Evolutionary conservation across 2,797 vertebrate genomes (phyloP).

Genomic region (Parauchenoglanis ngamensis): DNA sequence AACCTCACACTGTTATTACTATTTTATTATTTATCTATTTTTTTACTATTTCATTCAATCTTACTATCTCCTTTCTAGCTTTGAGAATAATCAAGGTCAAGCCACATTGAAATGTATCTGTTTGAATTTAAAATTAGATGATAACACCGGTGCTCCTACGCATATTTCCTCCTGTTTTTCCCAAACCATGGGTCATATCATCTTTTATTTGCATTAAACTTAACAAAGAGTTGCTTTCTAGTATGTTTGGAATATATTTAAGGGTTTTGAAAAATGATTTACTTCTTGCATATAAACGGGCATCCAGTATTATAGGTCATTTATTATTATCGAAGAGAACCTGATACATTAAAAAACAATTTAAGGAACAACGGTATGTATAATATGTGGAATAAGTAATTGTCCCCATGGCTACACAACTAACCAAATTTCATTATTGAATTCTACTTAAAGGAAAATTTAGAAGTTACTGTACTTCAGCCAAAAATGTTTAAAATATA

Average conservation of each 20-base stretch:
- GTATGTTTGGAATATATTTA: neutral
- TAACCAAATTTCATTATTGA: neutral
- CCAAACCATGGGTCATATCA: neutral
- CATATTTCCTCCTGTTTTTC: neutral
- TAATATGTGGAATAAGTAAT: neutral
- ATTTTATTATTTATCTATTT: neutral
- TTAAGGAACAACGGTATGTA: neutral
- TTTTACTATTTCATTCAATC: neutral
- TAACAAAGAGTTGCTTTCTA: neutral
- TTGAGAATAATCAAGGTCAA: constrained; percentile 16
- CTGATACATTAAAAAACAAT: neutral
- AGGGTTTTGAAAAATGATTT: neutral
- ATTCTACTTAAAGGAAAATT: neutral
- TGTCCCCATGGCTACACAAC: neutral
- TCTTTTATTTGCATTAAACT: neutral
- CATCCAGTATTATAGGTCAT: neutral
- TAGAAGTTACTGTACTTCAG: neutral
- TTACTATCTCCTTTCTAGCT: neutral
- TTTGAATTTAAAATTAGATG: constrained; percentile 13
- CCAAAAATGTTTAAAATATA: neutral
- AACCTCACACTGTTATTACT: constrained; percentile 41
- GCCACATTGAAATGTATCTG: constrained; percentile 1
- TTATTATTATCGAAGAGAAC: neutral
- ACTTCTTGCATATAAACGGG: neutral
- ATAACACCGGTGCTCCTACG: neutral